Evolutionary conservation across 2,797 vertebrate species (phyloP).

Genomic region (Heterohyrax brucei): DNA sequence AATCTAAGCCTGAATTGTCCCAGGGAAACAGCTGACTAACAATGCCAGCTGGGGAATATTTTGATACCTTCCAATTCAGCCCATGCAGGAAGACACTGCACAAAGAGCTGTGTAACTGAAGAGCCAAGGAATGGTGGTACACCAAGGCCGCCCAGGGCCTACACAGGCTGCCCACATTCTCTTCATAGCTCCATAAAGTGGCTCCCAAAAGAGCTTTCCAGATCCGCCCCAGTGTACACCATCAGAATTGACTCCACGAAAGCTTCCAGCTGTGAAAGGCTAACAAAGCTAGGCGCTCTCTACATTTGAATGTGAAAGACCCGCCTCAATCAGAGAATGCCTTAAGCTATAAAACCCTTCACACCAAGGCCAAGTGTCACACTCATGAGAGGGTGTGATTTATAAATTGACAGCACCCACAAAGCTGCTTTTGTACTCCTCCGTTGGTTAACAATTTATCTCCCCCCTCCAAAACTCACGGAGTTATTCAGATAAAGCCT

Average conservation of each 20-base stretch:
- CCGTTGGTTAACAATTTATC: constrained; percentile 79
- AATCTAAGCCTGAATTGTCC: constrained; percentile 76
- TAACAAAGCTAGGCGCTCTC: constrained; percentile 73
- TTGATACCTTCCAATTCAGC: constrained; percentile 79
- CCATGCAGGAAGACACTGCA: constrained; percentile 68
- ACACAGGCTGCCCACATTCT: constrained; percentile 75
- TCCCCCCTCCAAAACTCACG: constrained; percentile 51
- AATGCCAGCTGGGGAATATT: constrained; percentile 87
- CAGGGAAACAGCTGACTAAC: constrained; percentile 86
- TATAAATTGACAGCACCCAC: constrained; percentile 83
- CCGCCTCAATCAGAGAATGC: constrained; percentile 43
- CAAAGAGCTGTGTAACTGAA: constrained; percentile 33
- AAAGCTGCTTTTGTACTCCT: constrained; percentile 81
- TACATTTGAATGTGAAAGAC: constrained; percentile 80
- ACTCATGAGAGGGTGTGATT: constrained; percentile 80
- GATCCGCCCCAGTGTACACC: constrained; percentile 61
- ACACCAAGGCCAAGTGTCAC: constrained; percentile 83
- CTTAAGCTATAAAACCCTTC: constrained; percentile 80
- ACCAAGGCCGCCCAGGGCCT: background rate
- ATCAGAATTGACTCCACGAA: constrained; percentile 48
- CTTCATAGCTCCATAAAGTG: constrained; percentile 75
- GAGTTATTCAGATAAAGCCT: constrained; percentile 73
- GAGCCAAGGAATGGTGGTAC: constrained; percentile 72
- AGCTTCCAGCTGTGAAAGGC: constrained; percentile 80
- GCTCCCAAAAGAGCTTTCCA: constrained; percentile 78